Percentiles rank a stretch among this genome's conserved stretches.
These are phyloP conservation scores for Vidua macroura DNA, from an alignment of 2,113 vertebrate species.

Conservation along the genomic window DNA sequence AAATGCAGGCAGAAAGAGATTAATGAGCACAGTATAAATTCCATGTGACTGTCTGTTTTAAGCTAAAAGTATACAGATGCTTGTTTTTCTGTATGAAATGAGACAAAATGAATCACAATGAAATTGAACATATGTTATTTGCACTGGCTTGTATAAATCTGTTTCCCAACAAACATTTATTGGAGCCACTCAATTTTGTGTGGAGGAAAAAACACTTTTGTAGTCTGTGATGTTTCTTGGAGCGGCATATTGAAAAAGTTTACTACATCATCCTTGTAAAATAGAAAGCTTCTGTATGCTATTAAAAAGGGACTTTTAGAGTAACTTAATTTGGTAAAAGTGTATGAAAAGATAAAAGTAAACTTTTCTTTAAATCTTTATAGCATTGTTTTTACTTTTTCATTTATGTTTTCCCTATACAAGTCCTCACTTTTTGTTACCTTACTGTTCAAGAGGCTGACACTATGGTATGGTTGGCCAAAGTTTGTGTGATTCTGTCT, in stretches of 20 bases:
- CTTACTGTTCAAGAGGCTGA: accelerated
- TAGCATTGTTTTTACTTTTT: background rate
- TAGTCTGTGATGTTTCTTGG: background rate
- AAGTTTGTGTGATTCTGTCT: background rate
- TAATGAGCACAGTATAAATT: background rate
- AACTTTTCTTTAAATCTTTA: background rate
- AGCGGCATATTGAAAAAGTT: background rate
- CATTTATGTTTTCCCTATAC: background rate
- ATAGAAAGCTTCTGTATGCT: background rate
- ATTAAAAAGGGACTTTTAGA: background rate
- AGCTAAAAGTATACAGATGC: background rate
- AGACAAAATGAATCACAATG: background rate
- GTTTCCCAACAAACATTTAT: background rate
- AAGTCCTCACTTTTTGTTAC: background rate
- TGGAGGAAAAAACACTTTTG: background rate
- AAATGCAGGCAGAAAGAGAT: background rate
- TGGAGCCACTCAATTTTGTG: background rate
- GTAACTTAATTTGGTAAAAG: background rate
- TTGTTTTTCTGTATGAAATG: background rate
- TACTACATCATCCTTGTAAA: background rate
- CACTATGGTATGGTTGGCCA: background rate
- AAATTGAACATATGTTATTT: background rate
- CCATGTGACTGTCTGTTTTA: background rate
- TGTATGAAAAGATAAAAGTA: background rate
- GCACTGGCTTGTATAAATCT: background rate